These are phyloP conservation scores for Oopsacas minuta DNA, from an alignment of 37 sponge, comb jelly and placozoan genomes.

Conservation along the genomic window DNA sequence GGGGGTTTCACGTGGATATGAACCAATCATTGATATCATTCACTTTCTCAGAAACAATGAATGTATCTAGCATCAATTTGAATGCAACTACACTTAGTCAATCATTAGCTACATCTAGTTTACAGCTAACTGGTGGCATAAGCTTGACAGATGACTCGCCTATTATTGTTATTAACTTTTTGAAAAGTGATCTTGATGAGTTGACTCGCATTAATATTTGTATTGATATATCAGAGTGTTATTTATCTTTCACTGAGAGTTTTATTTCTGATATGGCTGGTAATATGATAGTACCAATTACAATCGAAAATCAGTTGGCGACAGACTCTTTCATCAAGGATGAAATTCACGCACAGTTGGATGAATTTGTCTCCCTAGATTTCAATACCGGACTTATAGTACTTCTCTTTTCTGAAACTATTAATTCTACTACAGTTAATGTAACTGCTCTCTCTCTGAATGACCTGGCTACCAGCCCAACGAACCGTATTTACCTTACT, in stretches of 20 bases:
- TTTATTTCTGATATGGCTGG: conserved; percentile 51
- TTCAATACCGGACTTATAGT: conserved; percentile 47
- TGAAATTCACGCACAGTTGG: conserved; percentile 32
- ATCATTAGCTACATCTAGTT: conserved; percentile 21
- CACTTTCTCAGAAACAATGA: conserved; percentile 69
- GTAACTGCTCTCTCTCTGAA: conserved; percentile 43
- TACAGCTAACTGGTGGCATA: conserved; percentile 55
- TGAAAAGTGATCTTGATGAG: conserved; percentile 50
- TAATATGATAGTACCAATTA: conserved; percentile 41
- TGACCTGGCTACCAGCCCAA: conserved; percentile 19
- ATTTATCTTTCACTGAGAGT: conserved; percentile 19
- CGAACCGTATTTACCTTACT: conserved; percentile 32
- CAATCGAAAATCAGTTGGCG: background rate
- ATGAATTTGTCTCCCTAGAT: conserved; percentile 46
- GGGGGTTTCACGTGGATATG: conserved; percentile 50
- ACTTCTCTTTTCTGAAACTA: conserved; percentile 56
- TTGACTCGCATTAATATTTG: conserved; percentile 50
- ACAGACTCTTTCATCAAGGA: conserved; percentile 37
- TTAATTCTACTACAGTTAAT: conserved; percentile 46
- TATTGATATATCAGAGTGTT: conserved; percentile 36
- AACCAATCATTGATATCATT: conserved; percentile 44
- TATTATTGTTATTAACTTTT: conserved; percentile 32
- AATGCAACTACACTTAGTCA: conserved; percentile 29
- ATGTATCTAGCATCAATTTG: conserved; percentile 51
- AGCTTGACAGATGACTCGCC: background rate